A percentile compares a stretch with the other conserved stretches of the same genome.
phyloP scores from a whole-genome alignment of 2,797 vertebrate genomes.

The Acanthopagrus latus region DNA sequence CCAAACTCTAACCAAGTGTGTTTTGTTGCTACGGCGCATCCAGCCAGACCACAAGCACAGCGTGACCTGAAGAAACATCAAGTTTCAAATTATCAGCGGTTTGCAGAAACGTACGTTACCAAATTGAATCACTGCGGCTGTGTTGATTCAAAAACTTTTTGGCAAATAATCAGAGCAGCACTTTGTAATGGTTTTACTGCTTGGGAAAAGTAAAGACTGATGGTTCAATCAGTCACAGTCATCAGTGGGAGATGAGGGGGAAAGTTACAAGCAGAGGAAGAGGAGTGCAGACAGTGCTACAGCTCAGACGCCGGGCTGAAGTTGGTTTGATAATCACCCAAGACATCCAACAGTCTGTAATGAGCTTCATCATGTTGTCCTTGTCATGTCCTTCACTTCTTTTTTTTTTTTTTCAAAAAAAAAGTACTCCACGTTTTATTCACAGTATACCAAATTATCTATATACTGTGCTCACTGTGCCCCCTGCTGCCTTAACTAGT shows the following conservation, averaged over 20 bases:
- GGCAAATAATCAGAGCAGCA: neutral
- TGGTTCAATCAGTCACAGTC: neutral
- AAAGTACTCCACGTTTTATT: neutral
- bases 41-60: too few species aligned
- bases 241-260: neutral
- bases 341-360: neutral
- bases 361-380: neutral
- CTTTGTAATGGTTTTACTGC: neutral
- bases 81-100: too few species aligned
- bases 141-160: neutral
- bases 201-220: neutral
- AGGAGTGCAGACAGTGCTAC: neutral
- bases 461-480: too few species aligned
- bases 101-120: too few species aligned
- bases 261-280: neutral
- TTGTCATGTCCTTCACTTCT: neutral
- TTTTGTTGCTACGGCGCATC: too few species aligned
- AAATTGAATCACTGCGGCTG: too few species aligned
- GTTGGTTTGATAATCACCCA: neutral
- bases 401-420: neutral
- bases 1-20: too few species aligned
- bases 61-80: too few species aligned
- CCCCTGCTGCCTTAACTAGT: too few species aligned
- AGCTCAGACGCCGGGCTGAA: neutral
- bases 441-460: neutral